These are phyloP conservation scores for Scomberomorus guttatus DNA, from an alignment of 2,797 vertebrate genomes.

Conservation along the genomic window DNA sequence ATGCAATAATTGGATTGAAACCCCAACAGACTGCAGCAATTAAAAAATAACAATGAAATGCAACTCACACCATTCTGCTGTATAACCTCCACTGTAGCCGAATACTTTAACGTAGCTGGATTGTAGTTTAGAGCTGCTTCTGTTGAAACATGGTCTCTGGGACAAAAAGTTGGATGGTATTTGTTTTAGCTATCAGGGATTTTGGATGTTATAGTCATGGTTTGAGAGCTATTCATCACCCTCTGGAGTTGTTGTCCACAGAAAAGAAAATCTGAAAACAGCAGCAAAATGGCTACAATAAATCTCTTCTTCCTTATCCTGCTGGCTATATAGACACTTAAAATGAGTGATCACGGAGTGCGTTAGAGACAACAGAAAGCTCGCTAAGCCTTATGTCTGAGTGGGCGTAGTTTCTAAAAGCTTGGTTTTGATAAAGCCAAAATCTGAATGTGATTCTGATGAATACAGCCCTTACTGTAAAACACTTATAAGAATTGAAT, in stretches of 20 bases:
- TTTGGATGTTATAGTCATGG: not conserved
- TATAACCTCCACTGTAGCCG: not conserved
- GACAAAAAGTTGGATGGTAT: not conserved
- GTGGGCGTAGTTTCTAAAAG: not conserved
- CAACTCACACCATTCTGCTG: constrained; percentile 9
- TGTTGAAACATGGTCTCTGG: not conserved
- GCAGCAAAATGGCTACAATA: not conserved
- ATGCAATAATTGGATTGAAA: constrained; percentile 54
- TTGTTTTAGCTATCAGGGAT: not conserved
- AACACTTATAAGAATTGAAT: no score
- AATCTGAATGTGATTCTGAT: constrained; percentile 11
- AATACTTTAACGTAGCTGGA: not conserved
- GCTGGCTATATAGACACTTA: not conserved
- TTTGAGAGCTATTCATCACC: not conserved
- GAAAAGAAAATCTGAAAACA: not conserved
- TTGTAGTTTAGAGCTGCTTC: not conserved
- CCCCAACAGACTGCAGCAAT: constrained; percentile 37
- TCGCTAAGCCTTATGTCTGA: not conserved
- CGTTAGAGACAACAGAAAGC: not conserved
- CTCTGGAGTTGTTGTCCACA: not conserved
- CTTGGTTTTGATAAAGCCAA: not conserved
- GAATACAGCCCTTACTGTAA: not conserved
- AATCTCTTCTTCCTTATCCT: not conserved
- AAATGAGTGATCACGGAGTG: not conserved
- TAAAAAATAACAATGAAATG: constrained; percentile 49